Evolutionary conservation across 2,888 invertebrate species (phyloP).

Genomic region (Xestia c-nigrum): DNA sequence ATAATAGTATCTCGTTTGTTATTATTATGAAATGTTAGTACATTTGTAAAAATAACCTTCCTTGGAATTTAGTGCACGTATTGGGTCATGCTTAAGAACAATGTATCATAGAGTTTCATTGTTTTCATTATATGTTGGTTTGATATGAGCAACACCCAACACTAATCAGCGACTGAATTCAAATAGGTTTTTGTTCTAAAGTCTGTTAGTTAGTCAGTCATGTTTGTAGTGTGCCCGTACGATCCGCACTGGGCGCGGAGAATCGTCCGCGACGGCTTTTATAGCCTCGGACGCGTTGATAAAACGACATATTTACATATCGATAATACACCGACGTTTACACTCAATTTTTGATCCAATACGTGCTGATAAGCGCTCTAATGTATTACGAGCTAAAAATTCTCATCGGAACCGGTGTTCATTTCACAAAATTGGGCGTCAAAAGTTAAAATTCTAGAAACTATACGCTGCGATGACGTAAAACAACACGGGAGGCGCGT

Average conservation of each 20-base stretch:
- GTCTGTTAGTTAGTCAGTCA: conserved; percentile 49
- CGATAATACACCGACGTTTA: conserved; percentile 61
- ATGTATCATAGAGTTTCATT: conserved; percentile 28
- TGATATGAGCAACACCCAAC: conserved; percentile 32
- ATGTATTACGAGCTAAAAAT: conserved; percentile 17
- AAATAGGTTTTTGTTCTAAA: conserved; percentile 16
- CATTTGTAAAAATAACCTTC: conserved; percentile 33
- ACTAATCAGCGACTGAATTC: conserved; percentile 14
- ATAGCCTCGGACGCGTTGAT: conserved; percentile 79
- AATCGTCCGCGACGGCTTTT: conserved; percentile 70
- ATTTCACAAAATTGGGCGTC: conserved; percentile 37
- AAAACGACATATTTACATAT: conserved; percentile 67
- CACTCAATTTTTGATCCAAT: conserved; percentile 60
- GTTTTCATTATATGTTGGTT: conserved; percentile 17
- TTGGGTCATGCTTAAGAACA: conserved; percentile 29
- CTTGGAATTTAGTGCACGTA: conserved; percentile 21
- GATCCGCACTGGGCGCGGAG: conserved; percentile 87
- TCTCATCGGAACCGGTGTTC: conserved; percentile 12
- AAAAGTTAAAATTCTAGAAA: conserved; percentile 37
- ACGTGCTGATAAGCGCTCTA: conserved; percentile 39
- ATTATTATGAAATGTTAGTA: conserved; percentile 3
- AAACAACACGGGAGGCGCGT: conserved; percentile 55
- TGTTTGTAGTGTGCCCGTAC: conserved; percentile 86
- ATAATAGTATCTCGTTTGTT: conserved; percentile 21
- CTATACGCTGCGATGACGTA: conserved; percentile 54